These are phyloP conservation scores for Setophaga coronata DNA, from an alignment of 2,113 vertebrate genomes.

Conservation along the genomic window DNA sequence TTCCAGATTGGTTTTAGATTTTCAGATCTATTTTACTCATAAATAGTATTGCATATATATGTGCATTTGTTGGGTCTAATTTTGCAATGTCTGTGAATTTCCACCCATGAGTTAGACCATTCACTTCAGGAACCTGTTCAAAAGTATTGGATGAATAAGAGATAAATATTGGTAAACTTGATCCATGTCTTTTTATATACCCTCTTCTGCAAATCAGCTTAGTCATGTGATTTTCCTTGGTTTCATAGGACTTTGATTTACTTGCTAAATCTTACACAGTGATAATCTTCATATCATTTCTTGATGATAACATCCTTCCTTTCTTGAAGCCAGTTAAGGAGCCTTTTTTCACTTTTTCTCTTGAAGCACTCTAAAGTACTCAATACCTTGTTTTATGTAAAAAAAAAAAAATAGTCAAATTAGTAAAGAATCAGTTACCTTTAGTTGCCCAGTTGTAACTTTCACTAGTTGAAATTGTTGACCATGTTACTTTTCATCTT, in stretches of 20 bases:
- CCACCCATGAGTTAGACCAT: neutral
- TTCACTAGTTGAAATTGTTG: neutral
- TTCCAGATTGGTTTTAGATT: neutral
- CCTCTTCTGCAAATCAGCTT: neutral
- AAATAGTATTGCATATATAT: neutral
- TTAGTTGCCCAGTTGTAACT: neutral
- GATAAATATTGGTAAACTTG: neutral
- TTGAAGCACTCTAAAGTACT: neutral
- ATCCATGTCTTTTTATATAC: neutral
- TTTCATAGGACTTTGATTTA: neutral
- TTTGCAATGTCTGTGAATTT: neutral
- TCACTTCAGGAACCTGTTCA: neutral
- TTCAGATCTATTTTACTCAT: neutral
- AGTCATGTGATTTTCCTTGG: fast-evolving
- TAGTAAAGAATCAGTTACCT: neutral
- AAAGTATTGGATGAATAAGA: neutral
- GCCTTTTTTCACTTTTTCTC: neutral
- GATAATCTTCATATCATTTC: neutral
- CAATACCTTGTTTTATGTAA: fast-evolving
- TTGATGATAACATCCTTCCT: neutral
- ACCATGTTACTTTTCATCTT: neutral
- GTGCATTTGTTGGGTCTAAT: neutral
- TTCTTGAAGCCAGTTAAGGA: neutral
- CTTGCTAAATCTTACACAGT: neutral
- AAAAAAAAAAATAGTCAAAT: neutral